phyloP scores from a whole-genome alignment of 2,888 invertebrate genomes.

The Noctua janthe region DNA sequence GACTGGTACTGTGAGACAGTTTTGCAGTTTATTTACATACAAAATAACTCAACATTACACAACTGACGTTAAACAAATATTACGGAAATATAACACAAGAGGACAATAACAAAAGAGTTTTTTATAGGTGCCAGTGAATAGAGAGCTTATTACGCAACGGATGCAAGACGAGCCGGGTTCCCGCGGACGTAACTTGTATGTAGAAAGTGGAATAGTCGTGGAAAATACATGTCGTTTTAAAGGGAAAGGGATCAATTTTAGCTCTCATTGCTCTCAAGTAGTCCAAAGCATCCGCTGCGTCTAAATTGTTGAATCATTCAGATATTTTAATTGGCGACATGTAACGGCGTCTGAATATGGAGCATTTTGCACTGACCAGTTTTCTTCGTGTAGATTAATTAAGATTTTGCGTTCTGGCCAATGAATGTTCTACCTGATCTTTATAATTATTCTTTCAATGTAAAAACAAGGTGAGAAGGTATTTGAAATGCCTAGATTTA shows the following conservation, averaged over 20 bases:
- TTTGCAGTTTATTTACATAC: slow-evolving; percentile 51
- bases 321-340: slow-evolving; percentile 66
- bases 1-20: slow-evolving; percentile 40
- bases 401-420: slow-evolving; percentile 4
- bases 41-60: slow-evolving; percentile 44
- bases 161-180: slow-evolving; percentile 71
- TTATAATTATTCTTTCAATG: neutral
- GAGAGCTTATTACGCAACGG: slow-evolving; percentile 74
- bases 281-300: slow-evolving; percentile 68
- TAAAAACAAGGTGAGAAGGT: neutral
- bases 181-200: slow-evolving; percentile 73
- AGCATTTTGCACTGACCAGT: slow-evolving; percentile 21
- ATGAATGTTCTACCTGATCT: neutral
- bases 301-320: slow-evolving; percentile 48
- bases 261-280: slow-evolving; percentile 52
- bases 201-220: slow-evolving; percentile 75
- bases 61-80: slow-evolving; percentile 55
- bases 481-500: neutral
- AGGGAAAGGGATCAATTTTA: slow-evolving; percentile 74
- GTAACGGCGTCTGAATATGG: slow-evolving; percentile 56
- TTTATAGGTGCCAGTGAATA: slow-evolving; percentile 55
- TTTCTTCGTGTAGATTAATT: slow-evolving; percentile 22
- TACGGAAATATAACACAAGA: slow-evolving; percentile 58
- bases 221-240: slow-evolving; percentile 60
- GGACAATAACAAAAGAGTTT: slow-evolving; percentile 65